Evolutionary conservation across 2,113 vertebrate species (phyloP).

Genomic region (Perca flavescens): DNA sequence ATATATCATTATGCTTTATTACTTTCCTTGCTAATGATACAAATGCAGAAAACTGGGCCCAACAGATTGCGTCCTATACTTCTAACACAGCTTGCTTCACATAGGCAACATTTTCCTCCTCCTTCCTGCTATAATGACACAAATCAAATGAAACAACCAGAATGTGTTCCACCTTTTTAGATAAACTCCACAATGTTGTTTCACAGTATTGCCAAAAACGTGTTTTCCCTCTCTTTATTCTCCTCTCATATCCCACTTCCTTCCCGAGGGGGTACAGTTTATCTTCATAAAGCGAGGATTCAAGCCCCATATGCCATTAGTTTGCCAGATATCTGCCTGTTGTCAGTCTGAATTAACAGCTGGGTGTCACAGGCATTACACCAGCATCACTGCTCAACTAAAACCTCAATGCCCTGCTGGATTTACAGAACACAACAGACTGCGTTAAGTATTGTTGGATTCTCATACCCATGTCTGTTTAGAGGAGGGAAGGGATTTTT

Average conservation of each 20-base stretch:
- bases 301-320: constrained; percentile 66
- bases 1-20: constrained; percentile 3
- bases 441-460: constrained; percentile 45
- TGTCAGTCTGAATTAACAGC: constrained; percentile 77
- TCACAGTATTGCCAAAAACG: constrained; percentile 10
- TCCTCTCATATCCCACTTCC: constrained; percentile 19
- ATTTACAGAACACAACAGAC: constrained; percentile 64
- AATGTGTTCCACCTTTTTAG: background rate
- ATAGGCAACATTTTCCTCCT: background rate
- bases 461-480: constrained; percentile 41
- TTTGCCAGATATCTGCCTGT: constrained; percentile 62
- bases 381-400: constrained; percentile 48
- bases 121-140: constrained; percentile 13
- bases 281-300: constrained; percentile 64
- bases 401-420: constrained; percentile 58
- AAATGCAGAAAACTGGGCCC: background rate
- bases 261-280: constrained; percentile 56
- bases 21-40: background rate
- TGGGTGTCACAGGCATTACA: constrained; percentile 61
- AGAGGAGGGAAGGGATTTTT: constrained; percentile 64
- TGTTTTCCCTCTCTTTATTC: background rate
- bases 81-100: background rate
- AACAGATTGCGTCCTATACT: background rate
- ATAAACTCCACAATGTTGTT: constrained; percentile 20
- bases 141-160: background rate